Evolutionary conservation across 37 sponge, comb jelly and placozoan genomes (phyloP), one percentile per base, ranked within the genome.

Genomic region (Diacarnus erythraeanus): DNA sequence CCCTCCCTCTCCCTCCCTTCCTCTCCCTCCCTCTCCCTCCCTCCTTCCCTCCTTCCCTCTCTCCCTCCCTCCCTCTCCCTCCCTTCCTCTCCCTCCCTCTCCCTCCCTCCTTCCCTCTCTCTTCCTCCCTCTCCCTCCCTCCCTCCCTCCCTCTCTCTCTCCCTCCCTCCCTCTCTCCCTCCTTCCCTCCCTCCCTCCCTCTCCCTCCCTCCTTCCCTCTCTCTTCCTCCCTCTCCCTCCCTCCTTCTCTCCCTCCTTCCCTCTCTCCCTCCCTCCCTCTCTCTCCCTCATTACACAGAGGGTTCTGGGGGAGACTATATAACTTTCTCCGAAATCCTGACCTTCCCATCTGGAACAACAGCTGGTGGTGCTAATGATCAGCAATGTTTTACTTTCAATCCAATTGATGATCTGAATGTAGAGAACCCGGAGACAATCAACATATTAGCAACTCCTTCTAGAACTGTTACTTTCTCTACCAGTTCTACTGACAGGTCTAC

Each of bases 221-320:
- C 84, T 76, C 76, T 76, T 39, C 34, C 74, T 73, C 56, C 43
- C 74, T 73, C 74, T 57, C 42, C 47, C 71, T 74, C 77, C 42
- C 84, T 65, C 57, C 12, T 12, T 47, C 51, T 47, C 51, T 47
- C 51, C 12, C 51, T 47, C 34, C 68, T 67, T 36, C 68, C 74
- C 76, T 83, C 59, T 43, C 85, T 51, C 85, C 51, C 51, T 6
- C 12, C 51, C 51, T 47, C 51, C 51, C 6, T 47, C 12, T 47
- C 51, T 12, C 51, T 29, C 51, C 51, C 51, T 12, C 12, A 6
- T 12, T 12, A 47, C 51, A 15, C 51, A 47, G 12, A 15, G 43
- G n/a, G n/a, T n/a, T 47, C 23, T 72, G 31, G 25, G 3, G 18
- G 30, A 12, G 75, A 74, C 77, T 76, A 37, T 39, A 39, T 2